Conservation (phyloP, 2,888 invertebrate genomes). For the Candidula unifasciata region DNA sequence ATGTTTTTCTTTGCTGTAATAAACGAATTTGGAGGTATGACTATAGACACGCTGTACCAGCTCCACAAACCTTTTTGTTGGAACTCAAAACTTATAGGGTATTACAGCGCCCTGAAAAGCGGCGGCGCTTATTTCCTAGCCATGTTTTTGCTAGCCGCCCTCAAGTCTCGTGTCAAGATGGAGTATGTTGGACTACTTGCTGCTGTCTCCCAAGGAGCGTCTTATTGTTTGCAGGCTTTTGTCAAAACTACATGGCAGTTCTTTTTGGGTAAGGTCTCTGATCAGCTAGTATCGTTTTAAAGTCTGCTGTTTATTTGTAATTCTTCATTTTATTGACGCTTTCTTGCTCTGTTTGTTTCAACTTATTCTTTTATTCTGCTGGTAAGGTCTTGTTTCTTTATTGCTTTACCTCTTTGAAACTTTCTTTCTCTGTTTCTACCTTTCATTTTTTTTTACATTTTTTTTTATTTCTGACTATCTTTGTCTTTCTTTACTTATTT, state of each 20-base stretch:
- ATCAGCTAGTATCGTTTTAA: too few species aligned
- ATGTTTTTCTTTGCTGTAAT: constrained; percentile 10
- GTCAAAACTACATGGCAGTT: constrained; percentile 10
- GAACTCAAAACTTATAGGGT: not conserved
- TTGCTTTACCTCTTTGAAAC: too few species aligned
- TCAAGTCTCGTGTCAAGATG: not conserved
- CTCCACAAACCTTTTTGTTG: constrained; percentile 1
- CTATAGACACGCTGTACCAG: constrained; percentile 11
- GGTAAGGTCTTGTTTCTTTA: too few species aligned
- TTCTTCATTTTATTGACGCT: too few species aligned
- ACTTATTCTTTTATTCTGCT: too few species aligned
- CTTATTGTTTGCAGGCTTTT: not conserved
- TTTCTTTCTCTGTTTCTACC: too few species aligned
- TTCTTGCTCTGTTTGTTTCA: too few species aligned
- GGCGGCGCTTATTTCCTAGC: not conserved
- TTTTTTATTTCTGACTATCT: too few species aligned
- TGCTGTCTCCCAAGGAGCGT: not conserved
- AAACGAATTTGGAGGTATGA: not conserved
- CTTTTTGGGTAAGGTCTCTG: not conserved
- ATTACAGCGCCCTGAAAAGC: not conserved
- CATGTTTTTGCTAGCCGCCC: not conserved
- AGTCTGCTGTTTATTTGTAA: too few species aligned
- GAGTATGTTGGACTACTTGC: not conserved
- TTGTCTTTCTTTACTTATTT: too few species aligned
- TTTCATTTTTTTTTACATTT: too few species aligned